A percentile compares a stretch with the other conserved stretches of the same genome.
Conservation (phyloP, 2,888 invertebrate genomes). For the Eugnorisma glareosa region DNA sequence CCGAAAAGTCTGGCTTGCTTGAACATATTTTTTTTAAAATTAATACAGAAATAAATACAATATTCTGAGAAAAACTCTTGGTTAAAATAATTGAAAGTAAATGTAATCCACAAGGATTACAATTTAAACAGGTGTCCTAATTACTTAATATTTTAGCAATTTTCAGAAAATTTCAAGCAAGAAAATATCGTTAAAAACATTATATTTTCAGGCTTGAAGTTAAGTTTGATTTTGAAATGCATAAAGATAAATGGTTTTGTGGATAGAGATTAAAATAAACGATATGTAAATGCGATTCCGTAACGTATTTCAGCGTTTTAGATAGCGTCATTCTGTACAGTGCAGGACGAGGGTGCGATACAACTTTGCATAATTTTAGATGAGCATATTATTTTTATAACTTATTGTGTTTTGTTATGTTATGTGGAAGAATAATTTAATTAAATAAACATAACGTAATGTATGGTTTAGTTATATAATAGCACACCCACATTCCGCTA, state of each 20-base stretch:
- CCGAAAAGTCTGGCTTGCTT: slow-evolving; percentile 13
- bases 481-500: background rate
- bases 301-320: slow-evolving; percentile 63
- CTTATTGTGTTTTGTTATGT: background rate
- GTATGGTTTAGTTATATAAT: background rate
- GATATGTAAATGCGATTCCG: slow-evolving; percentile 63
- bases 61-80: slow-evolving; percentile 7
- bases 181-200: background rate
- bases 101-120: too few relatives aligned
- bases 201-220: slow-evolving; percentile 13
- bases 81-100: slow-evolving; percentile 1
- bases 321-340: slow-evolving; percentile 56
- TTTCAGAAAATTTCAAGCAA: background rate
- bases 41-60: background rate
- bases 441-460: background rate
- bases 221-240: slow-evolving; percentile 48
- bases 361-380: slow-evolving; percentile 38
- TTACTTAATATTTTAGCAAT: slow-evolving; percentile 15
- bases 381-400: slow-evolving; percentile 28
- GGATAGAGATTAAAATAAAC: slow-evolving; percentile 60
- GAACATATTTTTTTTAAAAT: background rate
- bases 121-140: slow-evolving; percentile 1
- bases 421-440: background rate
- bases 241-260: slow-evolving; percentile 54
- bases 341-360: slow-evolving; percentile 53